Conservation (phyloP, 2,888 invertebrate genomes). For the Ganaspis brasiliensis region DNA sequence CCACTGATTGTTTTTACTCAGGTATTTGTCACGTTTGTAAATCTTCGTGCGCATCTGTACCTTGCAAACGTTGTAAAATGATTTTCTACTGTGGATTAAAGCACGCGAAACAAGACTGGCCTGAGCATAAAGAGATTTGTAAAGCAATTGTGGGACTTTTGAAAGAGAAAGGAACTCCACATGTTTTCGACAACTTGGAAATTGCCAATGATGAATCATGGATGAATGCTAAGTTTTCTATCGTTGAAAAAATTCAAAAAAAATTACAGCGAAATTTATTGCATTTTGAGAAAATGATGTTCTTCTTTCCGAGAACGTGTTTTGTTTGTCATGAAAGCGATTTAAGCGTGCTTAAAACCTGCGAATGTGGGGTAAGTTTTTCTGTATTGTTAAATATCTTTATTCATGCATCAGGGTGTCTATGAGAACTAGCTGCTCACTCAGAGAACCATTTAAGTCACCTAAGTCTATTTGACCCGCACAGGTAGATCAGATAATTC, state of each 20-base stretch:
- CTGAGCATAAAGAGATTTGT: not conserved
- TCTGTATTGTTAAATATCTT: too few relatives aligned
- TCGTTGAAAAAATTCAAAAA: constrained; percentile 61
- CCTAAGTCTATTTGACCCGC: too few relatives aligned
- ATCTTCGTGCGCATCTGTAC: not conserved
- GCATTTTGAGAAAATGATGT: constrained; percentile 65
- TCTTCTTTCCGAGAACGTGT: constrained; percentile 70
- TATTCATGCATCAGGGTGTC: too few relatives aligned
- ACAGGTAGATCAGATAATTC: too few relatives aligned
- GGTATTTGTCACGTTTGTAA: not conserved
- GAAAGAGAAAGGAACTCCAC: not conserved
- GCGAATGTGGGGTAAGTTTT: not conserved
- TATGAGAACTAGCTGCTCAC: too few relatives aligned
- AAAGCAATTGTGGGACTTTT: not conserved
- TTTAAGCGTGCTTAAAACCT: not conserved
- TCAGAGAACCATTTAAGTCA: too few relatives aligned
- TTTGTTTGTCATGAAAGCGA: constrained; percentile 35
- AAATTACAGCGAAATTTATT: constrained; percentile 58
- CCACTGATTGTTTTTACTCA: not conserved
- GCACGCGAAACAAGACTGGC: not conserved
- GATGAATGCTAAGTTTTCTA: constrained; percentile 60
- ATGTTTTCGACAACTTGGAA: constrained; percentile 41
- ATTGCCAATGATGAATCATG: constrained; percentile 53
- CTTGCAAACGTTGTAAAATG: not conserved
- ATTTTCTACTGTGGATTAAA: not conserved